These are phyloP conservation scores for Belonocnema kinseyi DNA, from an alignment of 1,140 invertebrate species.

Conservation along the genomic window DNA sequence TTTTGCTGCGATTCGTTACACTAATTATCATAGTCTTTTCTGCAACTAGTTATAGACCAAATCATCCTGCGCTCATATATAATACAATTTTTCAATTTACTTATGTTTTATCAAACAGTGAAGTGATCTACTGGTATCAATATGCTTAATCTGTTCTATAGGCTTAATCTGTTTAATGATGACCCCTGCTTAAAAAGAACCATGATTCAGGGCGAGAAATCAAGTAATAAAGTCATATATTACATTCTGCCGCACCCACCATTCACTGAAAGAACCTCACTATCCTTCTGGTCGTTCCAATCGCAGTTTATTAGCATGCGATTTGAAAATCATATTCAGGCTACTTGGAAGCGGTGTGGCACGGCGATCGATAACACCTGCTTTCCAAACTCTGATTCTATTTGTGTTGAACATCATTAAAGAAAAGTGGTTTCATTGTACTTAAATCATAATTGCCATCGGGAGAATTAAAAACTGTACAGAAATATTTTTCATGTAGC, in stretches of 20 bases:
- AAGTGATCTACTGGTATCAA: no score
- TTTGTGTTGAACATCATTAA: no score
- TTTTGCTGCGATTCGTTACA: no score
- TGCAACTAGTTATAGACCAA: no score
- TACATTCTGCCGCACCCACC: slow-evolving; percentile 60
- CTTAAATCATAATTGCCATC: no score
- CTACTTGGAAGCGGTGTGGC: slow-evolving; percentile 54
- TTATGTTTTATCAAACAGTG: no score
- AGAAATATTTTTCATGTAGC: no score
- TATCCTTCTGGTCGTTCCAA: slow-evolving; percentile 56
- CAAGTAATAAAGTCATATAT: slow-evolving; percentile 51
- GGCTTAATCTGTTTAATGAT: slow-evolving; percentile 16
- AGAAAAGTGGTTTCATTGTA: no score
- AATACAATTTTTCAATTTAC: no score
- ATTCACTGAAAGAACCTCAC: slow-evolving; percentile 45
- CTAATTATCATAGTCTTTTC: no score
- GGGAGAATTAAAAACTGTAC: no score
- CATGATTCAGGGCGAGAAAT: slow-evolving; percentile 40
- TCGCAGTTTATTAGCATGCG: slow-evolving; percentile 68
- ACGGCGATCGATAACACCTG: slow-evolving; percentile 54
- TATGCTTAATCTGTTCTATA: not conserved
- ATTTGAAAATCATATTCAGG: slow-evolving; percentile 70
- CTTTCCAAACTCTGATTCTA: not conserved
- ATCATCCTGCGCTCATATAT: no score
- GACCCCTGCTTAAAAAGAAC: slow-evolving; percentile 9